Conservation (phyloP, 2,113 vertebrate species). For the Odontesthes bonariensis region DNA sequence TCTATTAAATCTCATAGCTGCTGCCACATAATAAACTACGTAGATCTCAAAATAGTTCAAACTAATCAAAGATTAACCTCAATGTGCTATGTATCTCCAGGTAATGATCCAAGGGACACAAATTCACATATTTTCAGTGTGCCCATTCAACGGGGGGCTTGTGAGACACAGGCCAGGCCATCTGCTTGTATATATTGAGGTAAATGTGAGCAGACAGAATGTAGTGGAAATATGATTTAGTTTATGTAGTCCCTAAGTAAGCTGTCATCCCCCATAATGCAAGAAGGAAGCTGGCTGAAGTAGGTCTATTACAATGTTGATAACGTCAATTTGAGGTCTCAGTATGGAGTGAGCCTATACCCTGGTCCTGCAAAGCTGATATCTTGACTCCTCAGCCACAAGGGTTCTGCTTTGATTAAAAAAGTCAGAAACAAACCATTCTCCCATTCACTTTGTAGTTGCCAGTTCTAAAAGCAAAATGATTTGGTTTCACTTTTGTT, state of each 20-base stretch:
- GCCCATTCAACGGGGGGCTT: conserved; percentile 37
- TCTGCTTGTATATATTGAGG: conserved; percentile 56
- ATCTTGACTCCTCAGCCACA: conserved; percentile 41
- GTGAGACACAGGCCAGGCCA: conserved; percentile 45
- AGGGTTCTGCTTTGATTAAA: conserved; percentile 69
- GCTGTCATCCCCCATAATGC: conserved; percentile 70
- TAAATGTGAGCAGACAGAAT: conserved; percentile 69
- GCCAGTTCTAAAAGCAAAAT: conserved; percentile 40
- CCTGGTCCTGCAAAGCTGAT: conserved; percentile 35
- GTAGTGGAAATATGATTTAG: conserved; percentile 72
- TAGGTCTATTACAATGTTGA: conserved; percentile 74
- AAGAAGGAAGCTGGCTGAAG: conserved; percentile 66
- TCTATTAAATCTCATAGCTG: neutral
- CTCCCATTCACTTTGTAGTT: conserved; percentile 29
- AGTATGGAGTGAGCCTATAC: conserved; percentile 61
- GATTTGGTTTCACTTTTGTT: conserved; percentile 37
- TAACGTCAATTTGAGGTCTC: conserved; percentile 76
- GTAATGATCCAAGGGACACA: conserved; percentile 10
- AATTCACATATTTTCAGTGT: conserved; percentile 5
- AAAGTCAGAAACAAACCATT: conserved; percentile 55
- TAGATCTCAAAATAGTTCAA: neutral
- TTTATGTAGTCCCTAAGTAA: conserved; percentile 74
- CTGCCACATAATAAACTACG: neutral
- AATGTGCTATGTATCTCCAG: conserved; percentile 7
- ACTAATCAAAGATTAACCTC: conserved; percentile 27